These are phyloP conservation scores for Beaufortia kweichowensis DNA, from an alignment of 2,113 vertebrate species.

Conservation along the genomic window DNA sequence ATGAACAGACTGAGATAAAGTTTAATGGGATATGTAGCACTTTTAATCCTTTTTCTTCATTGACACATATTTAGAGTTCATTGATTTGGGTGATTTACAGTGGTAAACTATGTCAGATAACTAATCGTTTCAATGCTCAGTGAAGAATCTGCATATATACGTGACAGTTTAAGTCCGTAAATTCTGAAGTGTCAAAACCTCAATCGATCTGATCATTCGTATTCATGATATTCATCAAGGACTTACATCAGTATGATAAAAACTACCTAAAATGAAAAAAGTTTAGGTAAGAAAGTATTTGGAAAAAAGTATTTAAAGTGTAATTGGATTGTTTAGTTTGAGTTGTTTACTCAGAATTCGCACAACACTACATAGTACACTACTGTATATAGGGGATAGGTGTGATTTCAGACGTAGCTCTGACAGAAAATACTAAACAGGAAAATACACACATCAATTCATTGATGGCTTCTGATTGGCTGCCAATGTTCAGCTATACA, in stretches of 20 bases:
- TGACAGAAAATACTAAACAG: no score
- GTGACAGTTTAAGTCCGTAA: neutral
- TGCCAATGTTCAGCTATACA: no score
- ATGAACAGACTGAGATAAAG: slow-evolving; percentile 1
- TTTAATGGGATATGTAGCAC: slow-evolving; percentile 12
- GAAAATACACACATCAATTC: no score
- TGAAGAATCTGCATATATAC: slow-evolving; percentile 15
- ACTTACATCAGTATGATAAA: no score
- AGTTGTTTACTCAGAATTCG: no score
- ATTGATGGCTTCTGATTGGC: slow-evolving; percentile 3
- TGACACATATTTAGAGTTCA: slow-evolving; percentile 1
- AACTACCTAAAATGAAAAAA: no score
- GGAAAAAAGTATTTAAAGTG: no score
- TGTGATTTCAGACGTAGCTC: no score
- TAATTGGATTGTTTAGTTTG: no score
- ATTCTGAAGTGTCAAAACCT: neutral
- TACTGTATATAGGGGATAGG: no score
- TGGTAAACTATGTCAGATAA: neutral
- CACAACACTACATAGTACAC: no score
- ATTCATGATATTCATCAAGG: slow-evolving; percentile 45
- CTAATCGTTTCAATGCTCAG: neutral
- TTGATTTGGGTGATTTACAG: slow-evolving; percentile 13
- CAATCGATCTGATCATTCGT: slow-evolving; percentile 35
- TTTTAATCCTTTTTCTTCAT: neutral
- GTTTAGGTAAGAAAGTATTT: no score